These are phyloP conservation scores for Chunga burmeisteri DNA, from an alignment of 2,113 vertebrate species.

Conservation along the genomic window DNA sequence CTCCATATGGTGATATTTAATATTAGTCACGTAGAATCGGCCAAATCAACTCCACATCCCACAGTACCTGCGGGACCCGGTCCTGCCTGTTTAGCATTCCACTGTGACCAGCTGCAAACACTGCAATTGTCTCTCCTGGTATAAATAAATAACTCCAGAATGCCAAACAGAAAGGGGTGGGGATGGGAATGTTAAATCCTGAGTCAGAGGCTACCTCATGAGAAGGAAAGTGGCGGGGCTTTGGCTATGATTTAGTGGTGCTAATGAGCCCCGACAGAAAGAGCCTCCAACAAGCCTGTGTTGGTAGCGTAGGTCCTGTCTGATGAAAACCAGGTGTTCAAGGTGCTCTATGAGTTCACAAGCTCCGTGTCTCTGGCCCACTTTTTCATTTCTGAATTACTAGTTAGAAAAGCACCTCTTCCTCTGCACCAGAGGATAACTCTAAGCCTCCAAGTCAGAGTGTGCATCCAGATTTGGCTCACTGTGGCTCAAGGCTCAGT, in stretches of 20 bases:
- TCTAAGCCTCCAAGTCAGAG: not conserved
- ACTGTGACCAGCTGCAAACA: not conserved
- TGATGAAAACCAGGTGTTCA: not conserved
- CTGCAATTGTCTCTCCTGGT: slow-evolving; percentile 41
- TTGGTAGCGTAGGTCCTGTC: not conserved
- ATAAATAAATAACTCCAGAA: slow-evolving; percentile 59
- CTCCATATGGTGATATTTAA: slow-evolving; percentile 43
- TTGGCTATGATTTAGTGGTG: slow-evolving; percentile 1
- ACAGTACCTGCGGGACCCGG: not conserved
- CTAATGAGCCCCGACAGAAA: not conserved
- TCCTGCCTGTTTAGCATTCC: slow-evolving; percentile 44
- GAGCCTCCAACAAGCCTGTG: not conserved
- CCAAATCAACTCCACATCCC: not conserved
- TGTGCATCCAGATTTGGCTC: not conserved
- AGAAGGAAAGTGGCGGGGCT: not conserved
- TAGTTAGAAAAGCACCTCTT: not conserved
- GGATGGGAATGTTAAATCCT: slow-evolving; percentile 9
- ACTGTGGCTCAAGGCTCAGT: rapidly evolving
- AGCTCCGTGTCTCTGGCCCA: not conserved
- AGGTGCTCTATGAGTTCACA: not conserved
- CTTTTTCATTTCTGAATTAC: not conserved
- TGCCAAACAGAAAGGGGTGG: slow-evolving; percentile 29
- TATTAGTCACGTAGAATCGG: not conserved
- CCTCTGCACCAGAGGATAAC: not conserved
- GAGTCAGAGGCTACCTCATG: not conserved